phyloP scores from a whole-genome alignment of 2,888 invertebrate genomes.

The Tetranychus truncatus region DNA sequence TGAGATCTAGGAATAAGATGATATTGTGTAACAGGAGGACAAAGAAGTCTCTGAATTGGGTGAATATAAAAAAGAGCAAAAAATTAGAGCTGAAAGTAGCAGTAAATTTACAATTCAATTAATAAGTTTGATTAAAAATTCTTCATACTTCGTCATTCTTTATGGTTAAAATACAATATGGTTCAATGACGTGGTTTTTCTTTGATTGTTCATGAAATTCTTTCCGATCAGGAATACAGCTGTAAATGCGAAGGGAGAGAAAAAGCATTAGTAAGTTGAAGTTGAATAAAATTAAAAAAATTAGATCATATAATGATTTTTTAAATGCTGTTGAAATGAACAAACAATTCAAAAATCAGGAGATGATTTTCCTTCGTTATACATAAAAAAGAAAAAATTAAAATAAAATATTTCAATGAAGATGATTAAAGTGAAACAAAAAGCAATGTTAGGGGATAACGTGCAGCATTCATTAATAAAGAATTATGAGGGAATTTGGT shows the following conservation, averaged over 20 bases:
- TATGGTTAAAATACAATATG: conserved; percentile 55
- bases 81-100: neutral
- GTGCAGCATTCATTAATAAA: too few species aligned
- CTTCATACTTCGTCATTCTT: conserved; percentile 23
- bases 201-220: conserved; percentile 69
- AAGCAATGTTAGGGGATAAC: too few species aligned
- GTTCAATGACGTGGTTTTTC: conserved; percentile 49
- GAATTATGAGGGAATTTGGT: too few species aligned
- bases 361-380: too few species aligned
- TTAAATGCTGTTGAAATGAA: neutral
- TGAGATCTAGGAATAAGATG: conserved; percentile 37
- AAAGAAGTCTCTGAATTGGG: conserved; percentile 22
- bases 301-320: neutral
- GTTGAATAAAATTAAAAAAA: neutral
- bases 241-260: conserved; percentile 34
- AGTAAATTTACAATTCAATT: neutral
- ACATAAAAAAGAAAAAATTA: too few species aligned
- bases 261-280: neutral
- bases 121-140: neutral
- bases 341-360: neutral
- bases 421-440: too few species aligned
- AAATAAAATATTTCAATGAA: too few species aligned
- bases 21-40: conserved; percentile 68
- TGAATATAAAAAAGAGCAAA: neutral
- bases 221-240: conserved; percentile 72